A percentile compares a stretch with the other conserved stretches of the same genome.
phyloP scores from a whole-genome alignment of 2,888 invertebrate species.

The Sclerodermus sp. region DNA sequence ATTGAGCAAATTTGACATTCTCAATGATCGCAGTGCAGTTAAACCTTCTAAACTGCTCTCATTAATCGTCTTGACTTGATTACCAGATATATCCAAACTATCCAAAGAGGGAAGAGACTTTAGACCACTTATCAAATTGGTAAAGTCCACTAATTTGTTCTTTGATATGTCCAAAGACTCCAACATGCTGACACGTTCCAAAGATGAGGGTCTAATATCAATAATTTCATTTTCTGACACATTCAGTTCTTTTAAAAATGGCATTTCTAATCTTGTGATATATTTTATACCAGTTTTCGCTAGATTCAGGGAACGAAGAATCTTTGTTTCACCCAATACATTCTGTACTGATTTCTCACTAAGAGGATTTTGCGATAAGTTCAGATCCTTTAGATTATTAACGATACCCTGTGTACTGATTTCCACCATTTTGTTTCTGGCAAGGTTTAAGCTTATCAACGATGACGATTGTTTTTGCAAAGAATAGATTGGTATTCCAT shows the following conservation, averaged over 20 bases:
- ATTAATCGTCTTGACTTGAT: constrained; percentile 77
- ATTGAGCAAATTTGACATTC: constrained; percentile 68
- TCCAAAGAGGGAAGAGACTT: constrained; percentile 69
- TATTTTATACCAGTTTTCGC: constrained; percentile 76
- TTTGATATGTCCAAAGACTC: constrained; percentile 77
- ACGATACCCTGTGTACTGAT: constrained; percentile 84
- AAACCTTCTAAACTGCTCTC: constrained; percentile 77
- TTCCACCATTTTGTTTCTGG: constrained; percentile 74
- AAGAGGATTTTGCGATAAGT: constrained; percentile 83
- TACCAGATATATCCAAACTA: constrained; percentile 77
- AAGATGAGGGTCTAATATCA: constrained; percentile 67
- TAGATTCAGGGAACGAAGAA: constrained; percentile 77
- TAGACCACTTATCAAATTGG: constrained; percentile 48
- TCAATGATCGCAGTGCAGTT: constrained; percentile 66
- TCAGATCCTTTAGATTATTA: constrained; percentile 84
- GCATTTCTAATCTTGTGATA: constrained; percentile 76
- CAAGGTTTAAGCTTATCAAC: constrained; percentile 66
- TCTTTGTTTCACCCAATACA: constrained; percentile 85
- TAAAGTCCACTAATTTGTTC: constrained; percentile 68
- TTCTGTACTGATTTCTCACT: constrained; percentile 73
- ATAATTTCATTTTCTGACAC: constrained; percentile 76
- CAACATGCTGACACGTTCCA: constrained; percentile 78
- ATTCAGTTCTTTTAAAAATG: constrained; percentile 78
- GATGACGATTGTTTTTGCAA: constrained; percentile 76
- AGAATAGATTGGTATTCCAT: constrained; percentile 76